Evolutionary conservation across 2,888 invertebrate species (phyloP).

Genomic region (Anarsia innoxiella): DNA sequence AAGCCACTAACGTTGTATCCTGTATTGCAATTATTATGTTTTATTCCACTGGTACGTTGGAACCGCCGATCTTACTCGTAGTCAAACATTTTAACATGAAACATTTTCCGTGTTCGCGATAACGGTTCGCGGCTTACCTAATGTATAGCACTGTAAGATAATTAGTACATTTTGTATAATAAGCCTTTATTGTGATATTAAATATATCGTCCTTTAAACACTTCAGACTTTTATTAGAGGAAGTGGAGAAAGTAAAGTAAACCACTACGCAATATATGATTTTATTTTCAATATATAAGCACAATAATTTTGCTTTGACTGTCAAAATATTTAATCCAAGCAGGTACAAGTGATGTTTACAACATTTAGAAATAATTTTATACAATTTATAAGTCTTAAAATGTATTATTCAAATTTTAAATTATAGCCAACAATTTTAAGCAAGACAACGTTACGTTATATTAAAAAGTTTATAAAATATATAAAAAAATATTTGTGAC

Average conservation of each 20-base stretch:
- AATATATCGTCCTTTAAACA: slow-evolving; percentile 39
- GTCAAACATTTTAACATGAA: not conserved
- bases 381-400: slow-evolving; percentile 25
- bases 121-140: not conserved
- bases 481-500: slow-evolving; percentile 38
- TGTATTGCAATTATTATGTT: no score
- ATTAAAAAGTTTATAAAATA: slow-evolving; percentile 2
- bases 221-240: not conserved
- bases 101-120: not conserved
- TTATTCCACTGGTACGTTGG: no score
- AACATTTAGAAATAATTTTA: slow-evolving; percentile 51
- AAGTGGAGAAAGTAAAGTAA: slow-evolving; percentile 32
- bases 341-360: slow-evolving; percentile 73
- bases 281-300: slow-evolving; percentile 71
- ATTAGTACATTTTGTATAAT: slow-evolving; percentile 38
- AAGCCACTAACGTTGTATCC: slow-evolving; percentile 14
- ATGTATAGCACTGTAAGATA: slow-evolving; percentile 23
- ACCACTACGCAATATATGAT: slow-evolving; percentile 61
- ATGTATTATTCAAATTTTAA: slow-evolving; percentile 4
- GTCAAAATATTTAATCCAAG: slow-evolving; percentile 69
- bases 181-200: slow-evolving; percentile 54
- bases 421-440: slow-evolving; percentile 9
- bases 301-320: slow-evolving; percentile 75
- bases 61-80: not conserved
- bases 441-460: slow-evolving; percentile 4